Conservation (phyloP, 2,797 vertebrate species). For the Yasuhikotakia modesta region DNA sequence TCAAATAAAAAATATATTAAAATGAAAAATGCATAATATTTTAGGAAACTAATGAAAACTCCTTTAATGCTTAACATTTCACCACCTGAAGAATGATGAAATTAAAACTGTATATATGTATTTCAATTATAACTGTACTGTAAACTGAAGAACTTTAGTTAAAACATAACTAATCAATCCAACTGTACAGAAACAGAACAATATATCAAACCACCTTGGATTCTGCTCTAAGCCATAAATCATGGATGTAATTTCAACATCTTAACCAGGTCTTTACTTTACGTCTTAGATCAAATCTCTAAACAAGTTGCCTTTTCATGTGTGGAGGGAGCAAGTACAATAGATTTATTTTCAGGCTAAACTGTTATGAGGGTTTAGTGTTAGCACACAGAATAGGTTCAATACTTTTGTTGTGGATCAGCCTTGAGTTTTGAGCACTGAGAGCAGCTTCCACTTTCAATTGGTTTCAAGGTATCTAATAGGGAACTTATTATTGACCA, state of each 20-base stretch:
- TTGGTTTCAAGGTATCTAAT: not conserved
- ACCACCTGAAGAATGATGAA: not conserved
- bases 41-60: not conserved
- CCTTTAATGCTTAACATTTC: not conserved
- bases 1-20: constrained; percentile 15
- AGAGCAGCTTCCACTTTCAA: constrained; percentile 16
- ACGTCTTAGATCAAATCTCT: constrained; percentile 16
- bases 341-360: constrained; percentile 24
- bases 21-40: not conserved
- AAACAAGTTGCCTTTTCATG: constrained; percentile 49
- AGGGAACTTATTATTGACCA: constrained; percentile 37
- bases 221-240: not conserved
- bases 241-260: not conserved
- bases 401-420: constrained; percentile 27
- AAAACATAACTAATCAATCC: not conserved
- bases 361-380: constrained; percentile 25
- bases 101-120: no score
- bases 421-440: constrained; percentile 19
- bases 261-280: not conserved
- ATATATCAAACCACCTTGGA: not conserved
- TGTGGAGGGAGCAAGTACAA: constrained; percentile 10
- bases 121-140: constrained; percentile 14
- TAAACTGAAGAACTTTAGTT: constrained; percentile 7
- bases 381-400: constrained; percentile 28
- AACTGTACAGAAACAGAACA: not conserved